phyloP scores from a whole-genome alignment of 1,140 invertebrate species.

The Bombus cullumanus region DNA sequence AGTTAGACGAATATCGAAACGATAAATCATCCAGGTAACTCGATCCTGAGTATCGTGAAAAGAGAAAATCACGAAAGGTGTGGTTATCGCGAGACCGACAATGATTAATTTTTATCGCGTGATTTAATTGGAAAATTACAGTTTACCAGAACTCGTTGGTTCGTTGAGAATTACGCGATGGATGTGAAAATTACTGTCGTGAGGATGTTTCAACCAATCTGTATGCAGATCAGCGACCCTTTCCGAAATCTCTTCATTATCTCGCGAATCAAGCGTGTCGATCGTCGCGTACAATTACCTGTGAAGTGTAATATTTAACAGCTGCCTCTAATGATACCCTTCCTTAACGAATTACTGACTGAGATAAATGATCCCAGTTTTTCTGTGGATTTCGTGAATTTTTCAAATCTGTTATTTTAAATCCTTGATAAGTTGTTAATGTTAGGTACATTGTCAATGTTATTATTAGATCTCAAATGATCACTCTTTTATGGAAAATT shows the following conservation, averaged over 20 bases:
- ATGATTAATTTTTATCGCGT: slow-evolving; percentile 25
- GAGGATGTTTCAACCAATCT: slow-evolving; percentile 38
- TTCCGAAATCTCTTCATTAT: slow-evolving; percentile 34
- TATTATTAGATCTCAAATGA: too few species aligned
- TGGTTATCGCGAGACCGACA: slow-evolving; percentile 7
- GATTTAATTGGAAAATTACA: slow-evolving; percentile 61
- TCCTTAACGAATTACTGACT: slow-evolving; percentile 44
- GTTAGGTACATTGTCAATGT: too few species aligned
- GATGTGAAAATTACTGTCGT: not conserved
- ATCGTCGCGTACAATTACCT: not conserved
- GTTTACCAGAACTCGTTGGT: not conserved
- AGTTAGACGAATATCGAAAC: not conserved
- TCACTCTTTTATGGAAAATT: too few species aligned
- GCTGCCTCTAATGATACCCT: slow-evolving; percentile 55
- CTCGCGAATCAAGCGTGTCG: not conserved
- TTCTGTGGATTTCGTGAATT: not conserved
- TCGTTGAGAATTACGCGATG: slow-evolving; percentile 27
- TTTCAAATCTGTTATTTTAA: not conserved
- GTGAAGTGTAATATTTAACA: slow-evolving; percentile 65
- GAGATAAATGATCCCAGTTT: slow-evolving; percentile 23
- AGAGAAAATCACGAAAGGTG: not conserved
- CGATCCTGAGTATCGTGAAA: not conserved
- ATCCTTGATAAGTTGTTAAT: not conserved
- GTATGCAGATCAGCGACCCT: slow-evolving; percentile 42
- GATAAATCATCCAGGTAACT: not conserved